Conservation (phyloP, 2,113 vertebrate species). For the Bos taurus region ARS-UCD2.0 NC_037342.1:37376501-37377000, state of each 20-base stretch:
- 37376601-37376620: neutral
- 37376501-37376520: neutral
- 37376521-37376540: neutral
- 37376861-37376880: neutral
- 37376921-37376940: neutral
- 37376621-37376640: neutral
- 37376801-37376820: accelerated
- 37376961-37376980: neutral
- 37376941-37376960: neutral
- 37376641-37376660: neutral
- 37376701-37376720: neutral
- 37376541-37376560: neutral
- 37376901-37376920: neutral
- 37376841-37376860: neutral
- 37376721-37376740: neutral
- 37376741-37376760: neutral
- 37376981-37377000: neutral
- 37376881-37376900: too few relatives aligned
- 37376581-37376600: neutral
- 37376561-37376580: neutral
- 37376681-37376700: too few relatives aligned
- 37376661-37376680: neutral
- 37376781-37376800: neutral
- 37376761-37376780: neutral
- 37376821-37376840: neutral